phyloP scores from a whole-genome alignment of 2,797 vertebrate genomes.

The Falco peregrinus region DNA sequence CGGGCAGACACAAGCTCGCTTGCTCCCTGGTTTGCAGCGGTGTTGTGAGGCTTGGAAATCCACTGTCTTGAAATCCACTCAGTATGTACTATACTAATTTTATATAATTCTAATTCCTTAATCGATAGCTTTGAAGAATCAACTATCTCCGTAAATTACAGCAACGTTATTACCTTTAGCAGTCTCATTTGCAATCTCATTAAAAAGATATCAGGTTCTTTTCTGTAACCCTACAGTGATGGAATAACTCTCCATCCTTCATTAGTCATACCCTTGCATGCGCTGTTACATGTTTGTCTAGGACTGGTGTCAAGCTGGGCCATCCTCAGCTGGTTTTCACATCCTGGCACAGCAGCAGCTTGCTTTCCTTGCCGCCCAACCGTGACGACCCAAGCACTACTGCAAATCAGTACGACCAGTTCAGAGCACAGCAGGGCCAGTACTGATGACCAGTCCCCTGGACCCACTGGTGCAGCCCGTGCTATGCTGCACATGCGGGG shows the following conservation, averaged over 20 bases:
- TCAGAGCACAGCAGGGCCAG: background rate
- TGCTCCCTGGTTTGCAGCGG: background rate
- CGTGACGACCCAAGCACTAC: background rate
- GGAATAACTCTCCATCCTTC: slow-evolving; percentile 10
- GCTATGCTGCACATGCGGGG: rapidly evolving
- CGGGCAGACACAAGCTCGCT: background rate
- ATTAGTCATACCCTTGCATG: background rate
- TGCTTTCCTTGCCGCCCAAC: background rate
- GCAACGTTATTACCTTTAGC: slow-evolving; percentile 33
- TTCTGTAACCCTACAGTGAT: slow-evolving; percentile 16
- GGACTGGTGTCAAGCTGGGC: background rate
- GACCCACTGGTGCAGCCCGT: rapidly evolving
- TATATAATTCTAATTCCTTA: slow-evolving; percentile 33
- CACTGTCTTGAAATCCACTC: background rate
- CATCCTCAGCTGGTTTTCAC: background rate
- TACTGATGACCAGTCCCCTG: background rate
- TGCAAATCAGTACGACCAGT: rapidly evolving
- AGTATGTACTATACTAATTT: background rate
- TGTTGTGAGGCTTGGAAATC: background rate
- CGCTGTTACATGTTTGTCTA: background rate
- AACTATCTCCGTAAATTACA: slow-evolving; percentile 39
- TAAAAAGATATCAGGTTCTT: slow-evolving; percentile 32
- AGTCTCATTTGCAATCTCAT: slow-evolving; percentile 45
- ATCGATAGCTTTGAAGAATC: slow-evolving; percentile 45
- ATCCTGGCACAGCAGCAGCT: background rate